These are phyloP conservation scores for Clarias platycephalus DNA, from an alignment of 2,797 vertebrate species.

Conservation along the genomic window DNA sequence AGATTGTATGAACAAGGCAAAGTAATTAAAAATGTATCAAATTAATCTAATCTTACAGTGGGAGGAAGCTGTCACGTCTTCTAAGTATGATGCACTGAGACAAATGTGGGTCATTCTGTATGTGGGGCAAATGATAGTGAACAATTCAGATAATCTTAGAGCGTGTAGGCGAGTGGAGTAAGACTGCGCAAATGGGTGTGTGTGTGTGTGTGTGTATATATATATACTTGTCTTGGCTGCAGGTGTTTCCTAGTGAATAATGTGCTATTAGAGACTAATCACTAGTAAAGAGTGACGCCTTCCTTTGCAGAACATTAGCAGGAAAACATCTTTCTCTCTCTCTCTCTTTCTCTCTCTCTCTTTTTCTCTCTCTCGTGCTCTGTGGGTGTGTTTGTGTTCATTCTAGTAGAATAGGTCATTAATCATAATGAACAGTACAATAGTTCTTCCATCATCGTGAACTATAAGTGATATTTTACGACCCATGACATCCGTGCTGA, in stretches of 20 bases:
- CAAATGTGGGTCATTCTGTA: slow-evolving; percentile 17
- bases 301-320: slow-evolving; percentile 10
- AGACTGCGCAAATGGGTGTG: neutral
- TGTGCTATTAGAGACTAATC: slow-evolving; percentile 3
- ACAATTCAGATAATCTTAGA: neutral
- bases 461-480: slow-evolving; percentile 32
- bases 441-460: slow-evolving; percentile 26
- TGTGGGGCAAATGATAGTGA: neutral
- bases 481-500: slow-evolving; percentile 30
- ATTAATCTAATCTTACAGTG: neutral
- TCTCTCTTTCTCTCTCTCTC: neutral
- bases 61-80: neutral
- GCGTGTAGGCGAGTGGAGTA: neutral
- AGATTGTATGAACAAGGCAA: neutral
- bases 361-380: neutral
- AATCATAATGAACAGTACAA: slow-evolving; percentile 20
- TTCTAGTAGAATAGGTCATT: slow-evolving; percentile 12
- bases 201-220: neutral
- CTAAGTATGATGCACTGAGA: neutral
- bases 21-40: neutral
- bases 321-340: neutral
- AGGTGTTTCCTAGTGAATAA: slow-evolving; percentile 20
- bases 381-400: slow-evolving; percentile 2
- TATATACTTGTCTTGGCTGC: neutral
- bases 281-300: slow-evolving; percentile 1